A percentile compares a stretch with the other conserved stretches of the same genome.
phyloP scores from a whole-genome alignment of 2,797 vertebrate species.

The Valencia hispanica region DNA sequence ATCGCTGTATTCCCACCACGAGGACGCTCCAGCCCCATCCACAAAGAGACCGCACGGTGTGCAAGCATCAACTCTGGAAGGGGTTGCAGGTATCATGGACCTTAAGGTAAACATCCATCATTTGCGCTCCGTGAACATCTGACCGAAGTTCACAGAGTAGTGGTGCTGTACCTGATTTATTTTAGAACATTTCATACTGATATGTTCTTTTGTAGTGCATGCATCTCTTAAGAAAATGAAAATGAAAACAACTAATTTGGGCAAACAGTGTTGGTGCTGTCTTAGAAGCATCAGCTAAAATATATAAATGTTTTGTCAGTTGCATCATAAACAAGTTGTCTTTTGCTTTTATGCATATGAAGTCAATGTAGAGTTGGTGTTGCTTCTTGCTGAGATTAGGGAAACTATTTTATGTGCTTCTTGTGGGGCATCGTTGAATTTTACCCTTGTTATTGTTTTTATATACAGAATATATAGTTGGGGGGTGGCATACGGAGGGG shows the following conservation, averaged over 20 bases:
- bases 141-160: background rate
- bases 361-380: no score
- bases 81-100: slow-evolving; percentile 89
- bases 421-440: background rate
- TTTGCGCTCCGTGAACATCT: slow-evolving; percentile 6
- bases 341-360: background rate
- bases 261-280: background rate
- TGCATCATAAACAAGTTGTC: background rate
- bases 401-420: background rate
- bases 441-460: background rate
- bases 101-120: slow-evolving; percentile 86
- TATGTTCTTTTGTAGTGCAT: background rate
- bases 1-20: slow-evolving; percentile 26
- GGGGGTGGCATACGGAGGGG: background rate
- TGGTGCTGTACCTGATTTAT: slow-evolving; percentile 5
- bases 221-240: background rate
- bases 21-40: slow-evolving; percentile 22
- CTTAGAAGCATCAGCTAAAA: background rate
- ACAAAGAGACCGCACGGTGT: slow-evolving; percentile 37
- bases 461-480: background rate
- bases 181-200: background rate
- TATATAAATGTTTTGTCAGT: background rate
- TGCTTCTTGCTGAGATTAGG: background rate
- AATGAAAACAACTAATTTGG: background rate
- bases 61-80: slow-evolving; percentile 77